Base-by-base conservation (phyloP, 2,888 invertebrate genomes). In the Aleiodes testaceus region DNA sequence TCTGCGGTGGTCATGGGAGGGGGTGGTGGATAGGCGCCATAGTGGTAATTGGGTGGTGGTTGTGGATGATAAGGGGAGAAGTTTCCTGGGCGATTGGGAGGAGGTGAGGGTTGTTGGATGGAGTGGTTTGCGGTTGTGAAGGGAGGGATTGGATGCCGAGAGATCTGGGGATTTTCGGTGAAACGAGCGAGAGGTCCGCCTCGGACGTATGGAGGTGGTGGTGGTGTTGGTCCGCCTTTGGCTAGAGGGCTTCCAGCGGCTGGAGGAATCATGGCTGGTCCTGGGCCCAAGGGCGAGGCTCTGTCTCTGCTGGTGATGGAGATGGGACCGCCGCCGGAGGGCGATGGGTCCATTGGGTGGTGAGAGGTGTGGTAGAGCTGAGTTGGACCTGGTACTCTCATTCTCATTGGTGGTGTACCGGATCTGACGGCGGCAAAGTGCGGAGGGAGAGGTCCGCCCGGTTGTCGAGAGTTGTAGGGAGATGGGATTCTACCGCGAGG, bases 291-390 rank as follows among this genome's bases (percentile, higher is more conserved):
- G 0, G 79, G 83, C 61, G 79, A 86, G 59, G 77, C 84, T 26
- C 79, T 81, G 66, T 84, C 85, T 4, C 87, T 77, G 64, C 78
- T 85, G 53, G 84, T 82, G 44, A 89, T 88, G 55, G 87, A 87
- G 65, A 90, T 89, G 0, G 89, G 87, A 2, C 90, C 89, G 5
- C 90, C 90, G 22, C 90, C 90, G 1, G 90, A 89, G 0, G 90
- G 90, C 3, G 90, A 89, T 0, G 90, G 90, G 75, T 90, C 90
- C 85, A 90, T 84, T 1, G 89, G 87, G 76, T 89, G 89, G 77
- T 88, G 89, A 0, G 88, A 81, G 1, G 87, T 84, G 74, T 89
- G 89, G 77, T 88, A 89, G 77, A 89, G 80, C 49, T 86, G 87
- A n/a, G 64, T 20, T 0, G 85, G 79, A 0, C 84, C 85, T 0